These are phyloP conservation scores for Gallinago paraguaiae DNA, from an alignment of 2,113 vertebrate genomes.

Conservation along the genomic window DNA sequence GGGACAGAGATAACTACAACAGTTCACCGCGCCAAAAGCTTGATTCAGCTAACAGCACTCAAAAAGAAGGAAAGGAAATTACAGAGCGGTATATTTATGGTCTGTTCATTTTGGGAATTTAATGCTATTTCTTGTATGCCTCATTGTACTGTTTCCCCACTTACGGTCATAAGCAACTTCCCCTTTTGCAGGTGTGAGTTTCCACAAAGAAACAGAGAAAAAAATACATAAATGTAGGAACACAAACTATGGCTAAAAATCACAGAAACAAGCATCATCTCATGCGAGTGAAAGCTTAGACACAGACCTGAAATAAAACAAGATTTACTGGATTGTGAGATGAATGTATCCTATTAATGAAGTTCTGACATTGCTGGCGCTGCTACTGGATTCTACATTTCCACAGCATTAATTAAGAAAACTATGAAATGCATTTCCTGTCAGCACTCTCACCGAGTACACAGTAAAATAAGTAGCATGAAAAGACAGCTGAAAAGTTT, in stretches of 20 bases:
- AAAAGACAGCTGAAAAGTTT: slow-evolving; percentile 20
- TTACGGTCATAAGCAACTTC: neutral
- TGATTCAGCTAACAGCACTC: neutral
- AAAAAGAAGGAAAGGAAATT: neutral
- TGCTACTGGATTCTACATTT: neutral
- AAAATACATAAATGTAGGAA: neutral
- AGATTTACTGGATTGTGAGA: neutral
- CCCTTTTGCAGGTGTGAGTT: neutral
- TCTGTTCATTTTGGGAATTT: neutral
- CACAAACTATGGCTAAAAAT: neutral
- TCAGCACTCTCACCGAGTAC: neutral
- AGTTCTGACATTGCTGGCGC: neutral
- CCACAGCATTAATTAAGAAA: neutral
- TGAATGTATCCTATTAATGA: neutral
- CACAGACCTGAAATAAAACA: neutral
- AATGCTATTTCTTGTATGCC: neutral
- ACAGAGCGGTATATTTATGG: neutral
- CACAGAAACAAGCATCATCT: neutral
- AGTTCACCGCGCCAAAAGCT: neutral
- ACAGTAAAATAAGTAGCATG: neutral
- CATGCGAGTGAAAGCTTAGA: neutral
- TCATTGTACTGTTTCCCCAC: neutral
- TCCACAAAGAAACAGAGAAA: neutral
- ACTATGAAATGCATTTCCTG: slow-evolving; percentile 33
- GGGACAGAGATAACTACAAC: neutral